A percentile compares a stretch with the other conserved stretches of the same genome.
These are phyloP conservation scores for Pelochelys cantorii DNA, from an alignment of 2,797 vertebrate genomes.

Conservation along the genomic window DNA sequence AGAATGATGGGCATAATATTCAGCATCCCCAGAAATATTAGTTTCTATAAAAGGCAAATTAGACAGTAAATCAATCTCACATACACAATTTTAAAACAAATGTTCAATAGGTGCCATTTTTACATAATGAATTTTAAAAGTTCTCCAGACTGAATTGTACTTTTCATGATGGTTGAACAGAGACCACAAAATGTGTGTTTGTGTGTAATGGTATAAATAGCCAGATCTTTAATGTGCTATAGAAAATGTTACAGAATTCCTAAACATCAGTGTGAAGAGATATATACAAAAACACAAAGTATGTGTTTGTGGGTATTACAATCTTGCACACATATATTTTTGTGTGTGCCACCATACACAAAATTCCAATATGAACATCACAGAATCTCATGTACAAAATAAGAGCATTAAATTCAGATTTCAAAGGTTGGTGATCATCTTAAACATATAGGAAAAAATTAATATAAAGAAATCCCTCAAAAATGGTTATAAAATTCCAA, in stretches of 20 bases:
- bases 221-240: conserved; percentile 38
- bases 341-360: conserved; percentile 25
- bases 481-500: not conserved
- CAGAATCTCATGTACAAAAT: conserved; percentile 27
- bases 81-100: conserved; percentile 52
- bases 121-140: conserved; percentile 41
- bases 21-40: not conserved
- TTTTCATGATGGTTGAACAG: conserved; percentile 29
- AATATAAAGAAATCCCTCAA: not conserved
- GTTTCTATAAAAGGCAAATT: conserved; percentile 29
- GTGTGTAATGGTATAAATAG: conserved; percentile 45
- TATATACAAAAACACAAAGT: not conserved
- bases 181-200: conserved; percentile 10
- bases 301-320: conserved; percentile 4
- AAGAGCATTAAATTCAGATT: conserved; percentile 28
- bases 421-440: not conserved
- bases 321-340: not conserved
- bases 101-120: conserved; percentile 26
- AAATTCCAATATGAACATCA: conserved; percentile 34
- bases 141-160: conserved; percentile 53
- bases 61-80: conserved; percentile 43
- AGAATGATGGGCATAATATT: conserved; percentile 21
- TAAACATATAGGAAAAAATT: not conserved
- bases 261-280: conserved; percentile 28
- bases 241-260: conserved; percentile 53